Evolutionary conservation across 1,140 invertebrate species (phyloP).

Genomic region (Littorina saxatilis): DNA sequence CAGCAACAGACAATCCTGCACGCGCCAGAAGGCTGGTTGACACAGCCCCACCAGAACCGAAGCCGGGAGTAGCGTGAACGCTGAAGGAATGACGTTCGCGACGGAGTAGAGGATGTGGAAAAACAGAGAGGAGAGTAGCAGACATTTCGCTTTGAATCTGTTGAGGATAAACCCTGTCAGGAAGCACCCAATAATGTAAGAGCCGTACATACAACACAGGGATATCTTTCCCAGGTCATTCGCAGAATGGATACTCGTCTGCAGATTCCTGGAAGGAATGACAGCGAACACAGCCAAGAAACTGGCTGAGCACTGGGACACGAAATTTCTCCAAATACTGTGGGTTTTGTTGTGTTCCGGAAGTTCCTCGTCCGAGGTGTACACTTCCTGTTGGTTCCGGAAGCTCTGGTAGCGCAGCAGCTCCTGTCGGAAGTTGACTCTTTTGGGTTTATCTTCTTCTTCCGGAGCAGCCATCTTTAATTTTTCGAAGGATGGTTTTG

Average conservation of each 20-base stretch:
- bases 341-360: conserved; percentile 44
- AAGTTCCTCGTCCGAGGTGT: conserved; percentile 41
- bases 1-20: conserved; percentile 52
- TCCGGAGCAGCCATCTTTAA: conserved; percentile 15
- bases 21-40: conserved; percentile 54
- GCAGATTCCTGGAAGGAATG: conserved; percentile 53
- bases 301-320: conserved; percentile 52
- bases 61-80: conserved; percentile 54
- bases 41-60: conserved; percentile 52
- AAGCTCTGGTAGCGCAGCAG: conserved; percentile 48
- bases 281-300: conserved; percentile 53
- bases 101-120: conserved; percentile 56
- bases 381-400: conserved; percentile 40
- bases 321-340: conserved; percentile 56
- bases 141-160: conserved; percentile 48
- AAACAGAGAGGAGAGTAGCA: conserved; percentile 50
- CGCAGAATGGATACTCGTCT: conserved; percentile 49
- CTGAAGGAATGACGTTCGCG: conserved; percentile 54
- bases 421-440: conserved; percentile 44
- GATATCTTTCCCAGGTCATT: conserved; percentile 52
- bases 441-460: conserved; percentile 41
- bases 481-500: neutral
- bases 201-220: conserved; percentile 52
- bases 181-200: conserved; percentile 54
- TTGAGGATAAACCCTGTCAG: conserved; percentile 39